Percentiles rank a stretch among this genome's conserved stretches.
These are phyloP conservation scores for Noctua janthe DNA, from an alignment of 2,888 invertebrate species.

Conservation along the genomic window DNA sequence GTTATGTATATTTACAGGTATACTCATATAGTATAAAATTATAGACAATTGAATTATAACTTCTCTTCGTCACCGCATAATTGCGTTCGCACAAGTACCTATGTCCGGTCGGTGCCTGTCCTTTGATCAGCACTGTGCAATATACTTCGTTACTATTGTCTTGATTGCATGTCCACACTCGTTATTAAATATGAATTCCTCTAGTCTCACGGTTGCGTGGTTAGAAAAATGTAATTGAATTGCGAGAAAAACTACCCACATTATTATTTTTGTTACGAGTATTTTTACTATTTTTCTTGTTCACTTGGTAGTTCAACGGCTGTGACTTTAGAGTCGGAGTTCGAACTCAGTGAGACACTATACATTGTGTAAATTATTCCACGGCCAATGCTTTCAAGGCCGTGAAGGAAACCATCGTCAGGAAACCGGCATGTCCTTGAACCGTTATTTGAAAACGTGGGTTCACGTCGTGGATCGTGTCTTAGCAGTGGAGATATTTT, in stretches of 20 bases:
- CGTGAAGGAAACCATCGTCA: neutral
- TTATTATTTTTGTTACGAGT: neutral
- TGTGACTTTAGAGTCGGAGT: neutral
- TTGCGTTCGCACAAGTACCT: slow-evolving; percentile 53
- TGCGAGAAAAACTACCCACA: slow-evolving; percentile 26
- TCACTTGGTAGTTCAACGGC: neutral
- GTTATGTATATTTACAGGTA: slow-evolving; percentile 34
- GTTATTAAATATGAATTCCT: slow-evolving; percentile 47
- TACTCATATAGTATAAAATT: slow-evolving; percentile 54
- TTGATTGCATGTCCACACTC: slow-evolving; percentile 37
- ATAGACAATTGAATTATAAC: slow-evolving; percentile 70
- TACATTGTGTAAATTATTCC: neutral
- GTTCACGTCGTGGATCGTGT: neutral
- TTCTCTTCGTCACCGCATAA: slow-evolving; percentile 66
- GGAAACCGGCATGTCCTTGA: neutral
- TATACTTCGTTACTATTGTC: slow-evolving; percentile 40
- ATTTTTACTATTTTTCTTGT: neutral
- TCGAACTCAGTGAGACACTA: neutral
- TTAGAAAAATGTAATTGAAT: slow-evolving; percentile 35
- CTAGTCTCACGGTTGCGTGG: slow-evolving; percentile 39
- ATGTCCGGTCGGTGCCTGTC: slow-evolving; percentile 49
- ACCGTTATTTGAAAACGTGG: neutral
- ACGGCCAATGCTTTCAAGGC: neutral
- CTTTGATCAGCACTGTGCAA: slow-evolving; percentile 47
- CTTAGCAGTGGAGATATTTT: neutral